Conservation (phyloP, 2,113 vertebrate genomes). For the Chloroceryle aenea region DNA sequence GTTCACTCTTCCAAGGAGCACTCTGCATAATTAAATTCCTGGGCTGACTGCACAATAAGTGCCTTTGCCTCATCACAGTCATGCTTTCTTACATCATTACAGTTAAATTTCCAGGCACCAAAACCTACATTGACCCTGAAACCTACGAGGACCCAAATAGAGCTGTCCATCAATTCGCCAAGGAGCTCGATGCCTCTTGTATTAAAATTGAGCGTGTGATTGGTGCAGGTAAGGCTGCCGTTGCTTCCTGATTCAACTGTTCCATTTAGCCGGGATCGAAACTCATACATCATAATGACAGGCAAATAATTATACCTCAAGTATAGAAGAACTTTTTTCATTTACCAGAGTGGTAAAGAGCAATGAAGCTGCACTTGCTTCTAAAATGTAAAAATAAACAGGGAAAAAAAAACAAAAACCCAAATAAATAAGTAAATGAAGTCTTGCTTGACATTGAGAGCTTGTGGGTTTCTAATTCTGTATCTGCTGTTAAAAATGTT, state of each 20-base stretch:
- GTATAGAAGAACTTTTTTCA: constrained; percentile 71
- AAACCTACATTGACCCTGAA: constrained; percentile 99
- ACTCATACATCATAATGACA: constrained; percentile 89
- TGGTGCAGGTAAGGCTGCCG: constrained; percentile 91
- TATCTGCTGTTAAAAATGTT: constrained; percentile 9
- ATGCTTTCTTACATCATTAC: constrained; percentile 97
- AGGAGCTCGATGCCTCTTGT: constrained; percentile 99
- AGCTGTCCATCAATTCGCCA: constrained; percentile 99
- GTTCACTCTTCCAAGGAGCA: constrained; percentile 76
- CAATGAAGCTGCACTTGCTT: constrained; percentile 64
- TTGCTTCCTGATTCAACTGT: constrained; percentile 78
- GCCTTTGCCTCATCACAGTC: constrained; percentile 93
- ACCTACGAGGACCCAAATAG: constrained; percentile 98
- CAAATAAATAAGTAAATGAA: constrained; percentile 44
- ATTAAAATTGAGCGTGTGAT: constrained; percentile 99
- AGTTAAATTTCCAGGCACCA: constrained; percentile 99
- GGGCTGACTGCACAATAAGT: constrained; percentile 81
- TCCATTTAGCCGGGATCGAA: constrained; percentile 77
- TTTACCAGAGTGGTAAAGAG: constrained; percentile 66
- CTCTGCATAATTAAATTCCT: constrained; percentile 83
- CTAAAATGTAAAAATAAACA: constrained; percentile 50
- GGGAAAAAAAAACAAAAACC: neutral
- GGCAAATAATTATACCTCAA: constrained; percentile 87
- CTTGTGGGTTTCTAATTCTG: constrained; percentile 33
- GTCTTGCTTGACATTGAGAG: constrained; percentile 17